A percentile compares a stretch with the other conserved stretches of the same genome.
Conservation (phyloP, 2,888 invertebrate genomes). For the Bombyx huttoni region DNA sequence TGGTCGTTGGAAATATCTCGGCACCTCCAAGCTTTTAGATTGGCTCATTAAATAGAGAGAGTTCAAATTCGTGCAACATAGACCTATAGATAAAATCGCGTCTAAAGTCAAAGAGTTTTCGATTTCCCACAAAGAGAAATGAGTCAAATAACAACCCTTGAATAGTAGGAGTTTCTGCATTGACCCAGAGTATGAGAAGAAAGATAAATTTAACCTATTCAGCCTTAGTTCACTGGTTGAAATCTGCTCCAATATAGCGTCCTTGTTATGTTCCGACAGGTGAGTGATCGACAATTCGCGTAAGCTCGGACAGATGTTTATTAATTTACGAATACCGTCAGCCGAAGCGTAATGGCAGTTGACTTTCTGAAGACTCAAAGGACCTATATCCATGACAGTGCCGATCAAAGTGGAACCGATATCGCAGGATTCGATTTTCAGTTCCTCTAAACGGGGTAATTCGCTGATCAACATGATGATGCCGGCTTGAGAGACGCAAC, state of each 20-base stretch:
- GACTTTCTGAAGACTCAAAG: constrained; percentile 53
- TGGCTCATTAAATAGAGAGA: constrained; percentile 58
- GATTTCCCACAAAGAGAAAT: constrained; percentile 61
- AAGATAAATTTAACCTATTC: constrained; percentile 49
- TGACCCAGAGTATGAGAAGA: constrained; percentile 54
- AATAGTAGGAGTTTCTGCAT: constrained; percentile 43
- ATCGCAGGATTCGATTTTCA: constrained; percentile 63
- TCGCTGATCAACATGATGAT: constrained; percentile 50
- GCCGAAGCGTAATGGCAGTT: constrained; percentile 62
- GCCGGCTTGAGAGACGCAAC: constrained; percentile 58
- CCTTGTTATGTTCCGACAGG: constrained; percentile 53
- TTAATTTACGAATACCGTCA: constrained; percentile 48
- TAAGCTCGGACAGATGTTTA: constrained; percentile 54
- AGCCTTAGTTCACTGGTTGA: constrained; percentile 44
- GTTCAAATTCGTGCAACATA: constrained; percentile 49
- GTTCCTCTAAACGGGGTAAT: constrained; percentile 54
- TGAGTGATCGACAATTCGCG: constrained; percentile 58
- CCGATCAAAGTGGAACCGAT: constrained; percentile 58
- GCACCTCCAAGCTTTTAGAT: constrained; percentile 45
- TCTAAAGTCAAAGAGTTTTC: constrained; percentile 53
- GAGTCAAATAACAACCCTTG: constrained; percentile 55
- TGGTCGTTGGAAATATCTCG: constrained; percentile 37
- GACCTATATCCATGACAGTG: constrained; percentile 41
- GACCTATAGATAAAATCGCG: constrained; percentile 45
- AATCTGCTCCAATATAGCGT: constrained; percentile 54